phyloP scores from a whole-genome alignment of 2,888 invertebrate species.

The Chironomus tentans region DNA sequence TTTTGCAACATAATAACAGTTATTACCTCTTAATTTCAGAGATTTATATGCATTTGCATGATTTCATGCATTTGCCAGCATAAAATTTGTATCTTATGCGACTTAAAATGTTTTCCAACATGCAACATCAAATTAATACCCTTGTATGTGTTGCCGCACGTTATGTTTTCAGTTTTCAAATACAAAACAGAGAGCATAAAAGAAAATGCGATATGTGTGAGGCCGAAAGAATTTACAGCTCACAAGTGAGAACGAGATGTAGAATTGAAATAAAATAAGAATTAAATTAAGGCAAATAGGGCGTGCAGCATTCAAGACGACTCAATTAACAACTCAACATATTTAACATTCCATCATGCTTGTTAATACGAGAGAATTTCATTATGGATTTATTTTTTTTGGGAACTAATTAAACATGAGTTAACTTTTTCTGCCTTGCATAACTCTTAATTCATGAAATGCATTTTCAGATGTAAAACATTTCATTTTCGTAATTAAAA shows the following conservation, averaged over 20 bases:
- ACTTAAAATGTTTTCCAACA: neutral
- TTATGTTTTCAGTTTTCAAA: neutral
- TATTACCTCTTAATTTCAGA: neutral
- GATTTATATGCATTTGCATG: neutral
- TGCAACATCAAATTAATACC: no score
- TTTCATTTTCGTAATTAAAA: neutral
- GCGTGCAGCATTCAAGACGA: neutral
- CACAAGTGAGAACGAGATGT: no score
- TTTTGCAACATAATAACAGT: neutral
- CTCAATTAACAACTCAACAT: neutral
- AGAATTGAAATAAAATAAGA: neutral
- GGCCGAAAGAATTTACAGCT: neutral
- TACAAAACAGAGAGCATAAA: neutral
- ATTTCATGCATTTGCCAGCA: neutral
- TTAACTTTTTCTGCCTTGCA: neutral
- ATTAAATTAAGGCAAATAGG: neutral
- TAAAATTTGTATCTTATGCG: neutral
- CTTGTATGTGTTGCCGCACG: no score
- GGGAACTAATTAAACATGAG: neutral
- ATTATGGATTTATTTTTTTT: neutral
- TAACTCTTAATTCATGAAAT: no score
- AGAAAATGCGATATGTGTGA: neutral
- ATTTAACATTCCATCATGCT: neutral
- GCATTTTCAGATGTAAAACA: neutral
- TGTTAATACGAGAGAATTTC: neutral